phyloP scores from a whole-genome alignment of 2,888 invertebrate species.

The Cynaeus angustus region DNA sequence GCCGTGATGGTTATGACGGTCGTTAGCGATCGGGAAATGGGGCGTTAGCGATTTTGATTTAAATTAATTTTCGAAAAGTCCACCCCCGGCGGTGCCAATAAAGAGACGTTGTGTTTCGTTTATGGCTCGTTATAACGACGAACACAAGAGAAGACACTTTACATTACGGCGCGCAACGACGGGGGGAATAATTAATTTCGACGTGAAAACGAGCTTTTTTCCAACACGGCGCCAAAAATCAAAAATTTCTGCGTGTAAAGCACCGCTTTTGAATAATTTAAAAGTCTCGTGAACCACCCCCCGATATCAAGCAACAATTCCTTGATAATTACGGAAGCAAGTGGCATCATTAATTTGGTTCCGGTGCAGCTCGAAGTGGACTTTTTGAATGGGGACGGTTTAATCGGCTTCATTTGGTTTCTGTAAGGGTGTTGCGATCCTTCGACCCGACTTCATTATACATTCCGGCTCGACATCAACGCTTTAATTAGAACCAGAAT shows the following conservation, averaged over 20 bases:
- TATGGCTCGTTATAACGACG: slow-evolving; percentile 15
- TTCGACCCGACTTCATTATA: slow-evolving; percentile 37
- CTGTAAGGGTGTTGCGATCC: slow-evolving; percentile 21
- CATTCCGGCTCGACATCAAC: slow-evolving; percentile 25
- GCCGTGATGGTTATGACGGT: slow-evolving; percentile 59
- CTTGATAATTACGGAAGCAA: slow-evolving; percentile 26
- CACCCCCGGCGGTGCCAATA: slow-evolving; percentile 23
- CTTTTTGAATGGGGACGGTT: slow-evolving; percentile 22
- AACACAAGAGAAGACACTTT: slow-evolving; percentile 7
- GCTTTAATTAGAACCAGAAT: slow-evolving; percentile 37
- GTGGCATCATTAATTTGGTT: slow-evolving; percentile 36
- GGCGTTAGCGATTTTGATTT: slow-evolving; percentile 50
- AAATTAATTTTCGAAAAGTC: slow-evolving; percentile 34
- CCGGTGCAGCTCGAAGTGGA: slow-evolving; percentile 25
- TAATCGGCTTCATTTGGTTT: slow-evolving; percentile 42
- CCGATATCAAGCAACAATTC: background rate
- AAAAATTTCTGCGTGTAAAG: too few relatives aligned
- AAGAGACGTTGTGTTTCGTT: slow-evolving; percentile 23
- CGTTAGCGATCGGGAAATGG: slow-evolving; percentile 61
- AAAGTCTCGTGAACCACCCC: background rate
- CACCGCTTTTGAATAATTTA: too few relatives aligned
- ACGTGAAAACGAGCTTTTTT: too few relatives aligned
- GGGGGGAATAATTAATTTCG: too few relatives aligned
- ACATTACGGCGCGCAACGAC: background rate
- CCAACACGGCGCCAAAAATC: too few relatives aligned